Evolutionary conservation across 2,888 invertebrate species (phyloP).

Genomic region (Eristalinus aeneus): DNA sequence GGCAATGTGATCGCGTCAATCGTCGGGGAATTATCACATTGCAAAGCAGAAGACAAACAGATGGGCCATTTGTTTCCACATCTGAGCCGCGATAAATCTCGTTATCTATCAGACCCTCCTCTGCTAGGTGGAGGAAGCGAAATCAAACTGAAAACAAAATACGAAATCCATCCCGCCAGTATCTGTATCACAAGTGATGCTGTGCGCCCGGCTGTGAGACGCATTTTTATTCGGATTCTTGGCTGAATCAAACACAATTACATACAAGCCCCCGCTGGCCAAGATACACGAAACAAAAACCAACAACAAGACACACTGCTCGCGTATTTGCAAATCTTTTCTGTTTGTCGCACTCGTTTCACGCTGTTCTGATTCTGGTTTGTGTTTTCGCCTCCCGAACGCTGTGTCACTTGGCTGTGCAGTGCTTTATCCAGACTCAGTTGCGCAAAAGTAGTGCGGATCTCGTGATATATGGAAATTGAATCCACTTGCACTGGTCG

Average conservation of each 20-base stretch:
- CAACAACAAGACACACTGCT: conserved; percentile 27
- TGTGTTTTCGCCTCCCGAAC: conserved; percentile 11
- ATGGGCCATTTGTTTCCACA: conserved; percentile 1
- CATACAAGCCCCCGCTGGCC: conserved; percentile 14
- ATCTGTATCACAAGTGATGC: conserved; percentile 30
- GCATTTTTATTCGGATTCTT: conserved; percentile 11
- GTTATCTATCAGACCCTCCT: conserved; percentile 27
- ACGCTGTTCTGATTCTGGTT: conserved; percentile 48
- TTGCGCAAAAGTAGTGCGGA: conserved; percentile 34
- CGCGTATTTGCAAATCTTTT: conserved; percentile 31
- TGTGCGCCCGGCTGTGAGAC: conserved; percentile 20
- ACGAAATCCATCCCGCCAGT: conserved; percentile 34
- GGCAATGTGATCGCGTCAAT: conserved; percentile 14
- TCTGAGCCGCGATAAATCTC: conserved; percentile 38
- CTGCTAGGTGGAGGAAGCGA: conserved; percentile 1
- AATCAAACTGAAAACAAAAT: conserved; percentile 21
- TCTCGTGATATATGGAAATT: conserved; percentile 13
- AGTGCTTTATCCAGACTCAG: conserved; percentile 17
- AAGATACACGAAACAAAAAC: conserved; percentile 21
- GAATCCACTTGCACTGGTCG: background rate
- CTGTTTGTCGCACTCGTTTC: conserved; percentile 4
- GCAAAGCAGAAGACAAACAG: conserved; percentile 35
- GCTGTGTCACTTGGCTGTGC: conserved; percentile 2
- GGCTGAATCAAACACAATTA: conserved; percentile 41
- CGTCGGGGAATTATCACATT: conserved; percentile 33